Conservation (phyloP, 1,140 invertebrate genomes). For the Eurytemora carolleeae region DNA sequence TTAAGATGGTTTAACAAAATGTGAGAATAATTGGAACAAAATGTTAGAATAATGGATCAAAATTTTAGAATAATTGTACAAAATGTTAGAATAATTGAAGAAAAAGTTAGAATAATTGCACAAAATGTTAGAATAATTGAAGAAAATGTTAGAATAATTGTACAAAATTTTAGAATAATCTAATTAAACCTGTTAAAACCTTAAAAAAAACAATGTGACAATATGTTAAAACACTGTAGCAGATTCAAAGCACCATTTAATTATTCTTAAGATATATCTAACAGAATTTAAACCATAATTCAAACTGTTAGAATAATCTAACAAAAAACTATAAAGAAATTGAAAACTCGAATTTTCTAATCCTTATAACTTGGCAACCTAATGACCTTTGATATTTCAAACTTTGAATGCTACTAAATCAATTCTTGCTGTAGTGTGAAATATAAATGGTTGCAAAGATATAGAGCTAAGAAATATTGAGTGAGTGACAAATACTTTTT, state of each 20-base stretch:
- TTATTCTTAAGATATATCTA: no score
- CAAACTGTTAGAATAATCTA: no score
- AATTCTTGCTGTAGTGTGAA: slow-evolving; percentile 23
- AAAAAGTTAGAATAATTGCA: not conserved
- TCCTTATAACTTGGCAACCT: no score
- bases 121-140: not conserved
- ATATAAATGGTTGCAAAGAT: not conserved
- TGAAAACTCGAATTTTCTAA: no score
- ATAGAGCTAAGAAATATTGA: not conserved
- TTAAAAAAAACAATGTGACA: no score
- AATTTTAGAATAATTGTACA: not conserved
- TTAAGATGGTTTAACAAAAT: not conserved
- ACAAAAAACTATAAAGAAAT: no score
- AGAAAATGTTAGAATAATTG: not conserved
- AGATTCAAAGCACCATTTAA: no score
- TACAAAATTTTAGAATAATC: no score
- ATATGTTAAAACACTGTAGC: no score
- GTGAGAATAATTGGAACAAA: not conserved
- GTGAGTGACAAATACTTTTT: no score
- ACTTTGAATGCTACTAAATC: not conserved
- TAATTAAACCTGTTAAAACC: no score
- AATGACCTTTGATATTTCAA: not conserved
- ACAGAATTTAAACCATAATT: no score
- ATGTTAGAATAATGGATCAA: not conserved
- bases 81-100: not conserved